Conservation (phyloP, 2,113 vertebrate species). For the Synchiropus splendidus region DNA sequence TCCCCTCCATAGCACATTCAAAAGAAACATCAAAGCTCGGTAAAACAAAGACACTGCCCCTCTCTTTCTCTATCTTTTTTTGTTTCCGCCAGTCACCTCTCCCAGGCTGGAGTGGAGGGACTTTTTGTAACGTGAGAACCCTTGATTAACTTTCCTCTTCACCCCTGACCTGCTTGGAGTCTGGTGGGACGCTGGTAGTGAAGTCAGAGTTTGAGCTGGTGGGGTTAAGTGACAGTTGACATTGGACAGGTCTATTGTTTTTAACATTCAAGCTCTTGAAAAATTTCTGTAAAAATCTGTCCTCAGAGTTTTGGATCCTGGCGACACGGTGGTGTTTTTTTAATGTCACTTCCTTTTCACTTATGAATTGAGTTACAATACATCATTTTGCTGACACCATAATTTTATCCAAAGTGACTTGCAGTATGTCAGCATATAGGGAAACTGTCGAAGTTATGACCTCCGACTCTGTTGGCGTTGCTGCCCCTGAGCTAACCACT, state of each 20-base stretch:
- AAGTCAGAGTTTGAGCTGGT: conserved; percentile 15
- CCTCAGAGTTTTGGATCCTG: conserved; percentile 9
- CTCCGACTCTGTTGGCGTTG: too few species aligned
- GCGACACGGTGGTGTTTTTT: conserved; percentile 9
- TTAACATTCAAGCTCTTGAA: conserved; percentile 17
- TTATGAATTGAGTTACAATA: not conserved
- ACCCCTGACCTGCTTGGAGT: conserved; percentile 42
- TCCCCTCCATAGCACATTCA: too few species aligned
- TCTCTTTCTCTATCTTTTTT: conserved; percentile 12
- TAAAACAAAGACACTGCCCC: not conserved
- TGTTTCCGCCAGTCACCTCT: conserved; percentile 21
- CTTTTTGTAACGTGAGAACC: conserved; percentile 64
- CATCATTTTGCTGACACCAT: too few species aligned
- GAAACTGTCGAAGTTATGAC: too few species aligned
- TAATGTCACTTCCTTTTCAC: conserved; percentile 28
- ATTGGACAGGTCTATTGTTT: conserved; percentile 49
- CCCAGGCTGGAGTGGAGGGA: conserved; percentile 17
- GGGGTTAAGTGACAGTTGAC: conserved; percentile 64
- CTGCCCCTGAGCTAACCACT: too few species aligned
- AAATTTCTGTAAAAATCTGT: conserved; percentile 22
- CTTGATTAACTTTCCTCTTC: conserved; percentile 61
- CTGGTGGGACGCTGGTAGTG: conserved; percentile 16
- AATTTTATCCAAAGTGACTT: too few species aligned
- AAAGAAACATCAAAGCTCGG: too few species aligned
- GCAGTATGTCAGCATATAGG: too few species aligned